Conservation (phyloP, 64 coral and sea anemone genomes). For the Dendronephthya gigantea region DNA sequence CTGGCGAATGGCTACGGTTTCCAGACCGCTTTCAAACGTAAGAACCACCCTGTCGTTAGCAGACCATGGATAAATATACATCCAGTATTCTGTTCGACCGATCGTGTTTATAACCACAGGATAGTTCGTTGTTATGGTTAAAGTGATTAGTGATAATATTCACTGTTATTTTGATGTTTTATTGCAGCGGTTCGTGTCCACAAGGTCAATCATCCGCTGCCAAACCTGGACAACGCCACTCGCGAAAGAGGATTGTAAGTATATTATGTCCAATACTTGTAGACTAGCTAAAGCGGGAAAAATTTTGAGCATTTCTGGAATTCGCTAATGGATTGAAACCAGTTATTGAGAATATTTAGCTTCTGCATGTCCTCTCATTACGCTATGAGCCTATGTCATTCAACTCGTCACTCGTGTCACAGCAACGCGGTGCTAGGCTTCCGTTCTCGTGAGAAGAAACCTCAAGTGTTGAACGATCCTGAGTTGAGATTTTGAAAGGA, state of each 20-base stretch:
- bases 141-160: not conserved
- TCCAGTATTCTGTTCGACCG: too few relatives aligned
- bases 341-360: not conserved
- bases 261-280: not conserved
- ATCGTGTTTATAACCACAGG: not conserved
- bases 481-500: too few relatives aligned
- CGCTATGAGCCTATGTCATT: too few relatives aligned
- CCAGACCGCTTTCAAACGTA: too few relatives aligned
- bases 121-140: not conserved
- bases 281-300: not conserved
- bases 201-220: slow-evolving; percentile 45
- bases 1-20: too few relatives aligned
- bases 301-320: slow-evolving; percentile 12
- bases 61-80: too few relatives aligned
- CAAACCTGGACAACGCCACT: slow-evolving; percentile 42
- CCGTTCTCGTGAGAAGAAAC: too few relatives aligned
- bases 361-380: not conserved
- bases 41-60: too few relatives aligned
- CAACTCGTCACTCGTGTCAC: too few relatives aligned
- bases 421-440: too few relatives aligned
- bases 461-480: too few relatives aligned
- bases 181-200: slow-evolving; percentile 27
- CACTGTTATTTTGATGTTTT: not conserved
- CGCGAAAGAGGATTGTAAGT: slow-evolving; percentile 58
- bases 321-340: not conserved